Evolutionary conservation across 2,113 vertebrate genomes (phyloP), one percentile per base, ranked within the genome.

Genomic region (Mobula birostris): DNA sequence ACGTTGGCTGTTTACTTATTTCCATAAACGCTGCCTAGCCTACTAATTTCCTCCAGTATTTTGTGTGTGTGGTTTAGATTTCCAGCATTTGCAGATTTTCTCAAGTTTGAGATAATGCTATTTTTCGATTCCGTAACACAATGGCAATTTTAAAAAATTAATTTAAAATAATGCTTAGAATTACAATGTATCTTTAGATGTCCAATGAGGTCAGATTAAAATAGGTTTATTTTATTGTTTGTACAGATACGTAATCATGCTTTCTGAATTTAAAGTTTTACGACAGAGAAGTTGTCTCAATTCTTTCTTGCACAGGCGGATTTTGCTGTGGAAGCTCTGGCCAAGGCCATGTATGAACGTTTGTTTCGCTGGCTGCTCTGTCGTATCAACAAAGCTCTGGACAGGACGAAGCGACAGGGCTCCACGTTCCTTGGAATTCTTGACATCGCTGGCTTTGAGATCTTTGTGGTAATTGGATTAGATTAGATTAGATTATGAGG

Each of bases 381-480:
- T 63, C 97, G 98, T 0, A 98, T 99, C 94, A 99, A 99, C 96
- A 99, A 99, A 95, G 98, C 98, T 29, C 97, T 99, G 0, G 98
- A 99, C 95, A 99, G 99, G 96, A 98, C 98, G n/a, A 98, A 98
- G 95, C 97, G 98, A 94, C 98, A 99, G 95, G 97, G 98, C 0
- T 97, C 98, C 1, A 98, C 98, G 1, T 99, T 99, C 96, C 94
- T 99, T 77, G 99, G 98, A 1, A 99, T 99, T 97, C 97, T 99
- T 94, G 99, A 99, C 95, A 99, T 99, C 24, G 99, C 99, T 21
- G 99, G 99, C 88, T 99, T 99, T 95, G 99, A 99, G 96, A 99
- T 99, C 95, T 99, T 99, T 94, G 98, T 98, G 98, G 99, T 98
- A 96, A 36, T 36, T 36, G 36, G 36, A 36, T 36, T 36, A 36